Base-by-base conservation (phyloP, 2,888 invertebrate genomes). In the Eilema depressum region DNA sequence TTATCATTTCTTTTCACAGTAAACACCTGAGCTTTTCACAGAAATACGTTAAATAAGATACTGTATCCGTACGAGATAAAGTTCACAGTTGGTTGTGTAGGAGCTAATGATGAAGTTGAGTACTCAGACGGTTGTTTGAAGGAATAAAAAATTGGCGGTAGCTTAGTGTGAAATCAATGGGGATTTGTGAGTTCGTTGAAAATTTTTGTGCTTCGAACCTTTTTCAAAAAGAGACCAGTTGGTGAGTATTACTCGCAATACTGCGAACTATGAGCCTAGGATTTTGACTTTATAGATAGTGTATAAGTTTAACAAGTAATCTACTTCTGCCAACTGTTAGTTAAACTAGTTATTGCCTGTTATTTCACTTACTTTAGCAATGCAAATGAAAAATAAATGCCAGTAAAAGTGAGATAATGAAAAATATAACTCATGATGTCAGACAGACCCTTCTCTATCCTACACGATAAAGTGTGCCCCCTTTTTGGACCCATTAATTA, bases 1-100 rank as follows among this genome's bases (percentile, higher is more conserved):
- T 91, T 89, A 89, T 85, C 82, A 88, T 87, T 86, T 85, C 88
- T 88, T 87, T 90, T 87, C 87, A 89, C 66, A 72, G 71, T 74
- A 78, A 82, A 84, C 86, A 90, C 88, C 89, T 89, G 89, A 83
- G 86, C 83, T 85, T 83, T 79, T 25, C 60, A 20, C 4, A 41
- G n/a, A 3, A n/a, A 17, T 25, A 56, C 4, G 14, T 33, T 30
- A 7, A 74, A 75, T 74, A 65, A 17, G 30, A 2, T 53, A 71
- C 60, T 8, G 76, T 0, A 0, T 0, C 1, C 8, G 1, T 1
- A 0, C 11, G 20, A 0, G 0, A 53, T 72, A 83, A 25, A 63
- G 78, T 75, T 62, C 37, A 25, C 30, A 73, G 53, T 79, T 25
- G 65, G 57, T 23, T 75, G 76, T 57, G 56, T 41, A 23, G 3